Base-by-base conservation (phyloP, 2,797 vertebrate species). In the Falco columbarius region DNA sequence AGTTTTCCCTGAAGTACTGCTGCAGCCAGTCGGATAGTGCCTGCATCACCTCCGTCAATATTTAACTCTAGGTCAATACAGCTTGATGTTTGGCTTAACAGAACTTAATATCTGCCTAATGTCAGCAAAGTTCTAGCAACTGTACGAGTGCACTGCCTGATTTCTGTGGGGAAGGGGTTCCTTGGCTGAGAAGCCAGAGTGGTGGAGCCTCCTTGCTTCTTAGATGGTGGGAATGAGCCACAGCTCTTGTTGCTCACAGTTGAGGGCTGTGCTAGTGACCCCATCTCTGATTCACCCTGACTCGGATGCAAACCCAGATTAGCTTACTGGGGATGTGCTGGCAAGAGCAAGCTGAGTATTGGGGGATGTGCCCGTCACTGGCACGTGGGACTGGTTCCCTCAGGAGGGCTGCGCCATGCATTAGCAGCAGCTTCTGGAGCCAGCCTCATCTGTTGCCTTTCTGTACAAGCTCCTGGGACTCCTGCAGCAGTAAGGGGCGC, bases 1-100 rank as follows among this genome's bases (percentile, higher is more conserved):
- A 34, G 80, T 77, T 93, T 74, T 88, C 94, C 93, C 90, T 32
- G 32, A 38, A 77, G 94, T 34, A 4, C 46, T 44, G 36, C 81
- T 3, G 75, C 80, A 93, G 92, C 79, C 63, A 6, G 32, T 24
- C 5, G 9, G 74, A 26, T 23, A 1, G 63, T 1, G 5, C 55
- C 71, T 1, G 29, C 54, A 12, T 38, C 42, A 4, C 68, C 84
- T 59, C 67, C 0, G 23, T 89, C 93, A 68, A 49, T 93, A 81
- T 88, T 93, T 44, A 66, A 55, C 88, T 81, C 66, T 17, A 70
- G 85, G 82, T 90, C 95, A 72, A 58, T 79, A 77, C 65, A 61
- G 68, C 76, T 74, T 79, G 70, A 81, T 86, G 86, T 86, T 94
- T 81, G 86, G 76, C 90, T 93, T 89, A 40, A 52, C 90, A 46